phyloP scores from a whole-genome alignment of 2,888 invertebrate species.

The Dinocampus coccinellae region DNA sequence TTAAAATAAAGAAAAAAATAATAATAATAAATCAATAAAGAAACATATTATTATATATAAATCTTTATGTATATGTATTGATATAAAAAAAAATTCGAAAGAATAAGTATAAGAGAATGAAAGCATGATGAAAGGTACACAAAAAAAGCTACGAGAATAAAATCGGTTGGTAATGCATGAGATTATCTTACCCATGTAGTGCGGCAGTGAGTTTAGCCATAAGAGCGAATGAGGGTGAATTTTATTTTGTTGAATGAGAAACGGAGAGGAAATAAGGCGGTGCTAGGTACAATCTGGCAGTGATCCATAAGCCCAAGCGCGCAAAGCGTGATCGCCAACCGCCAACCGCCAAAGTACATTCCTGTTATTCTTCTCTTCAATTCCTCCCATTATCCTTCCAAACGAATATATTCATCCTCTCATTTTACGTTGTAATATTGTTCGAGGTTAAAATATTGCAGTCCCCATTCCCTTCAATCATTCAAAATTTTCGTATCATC shows the following conservation, averaged over 20 bases:
- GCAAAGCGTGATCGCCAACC: constrained; percentile 15
- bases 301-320: constrained; percentile 32
- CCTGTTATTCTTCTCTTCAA: constrained; percentile 5
- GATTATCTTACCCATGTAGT: constrained; percentile 29
- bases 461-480: not conserved
- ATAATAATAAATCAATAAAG: not conserved
- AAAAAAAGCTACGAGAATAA: constrained; percentile 29
- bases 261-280: constrained; percentile 11
- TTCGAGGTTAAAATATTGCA: constrained; percentile 2
- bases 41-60: not conserved
- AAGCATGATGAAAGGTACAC: not conserved
- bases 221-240: constrained; percentile 14
- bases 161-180: constrained; percentile 32
- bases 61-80: constrained; percentile 16
- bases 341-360: constrained; percentile 15
- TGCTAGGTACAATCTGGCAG: constrained; percentile 29
- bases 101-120: constrained; percentile 4
- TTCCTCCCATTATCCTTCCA: not conserved
- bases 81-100: not conserved
- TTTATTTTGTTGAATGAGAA: constrained; percentile 11
- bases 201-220: constrained; percentile 2
- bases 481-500: not conserved
- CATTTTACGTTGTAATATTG: constrained; percentile 12
- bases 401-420: constrained; percentile 19
- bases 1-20: not conserved